Percentiles rank a stretch among this genome's conserved stretches.
Evolutionary conservation across 2,888 invertebrate species (phyloP).

Genomic region (Andrena bucephala): DNA sequence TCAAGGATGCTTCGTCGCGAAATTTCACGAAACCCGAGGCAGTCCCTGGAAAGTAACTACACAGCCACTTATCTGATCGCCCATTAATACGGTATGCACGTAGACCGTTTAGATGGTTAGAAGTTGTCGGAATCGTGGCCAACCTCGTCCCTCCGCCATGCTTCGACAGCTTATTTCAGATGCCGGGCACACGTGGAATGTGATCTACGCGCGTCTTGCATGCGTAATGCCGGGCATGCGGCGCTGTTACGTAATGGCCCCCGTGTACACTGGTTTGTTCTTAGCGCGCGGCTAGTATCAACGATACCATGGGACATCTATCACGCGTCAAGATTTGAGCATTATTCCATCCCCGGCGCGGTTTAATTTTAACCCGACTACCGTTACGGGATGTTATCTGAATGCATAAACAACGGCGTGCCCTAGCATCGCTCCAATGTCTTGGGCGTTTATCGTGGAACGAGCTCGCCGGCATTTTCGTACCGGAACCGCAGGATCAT

Average conservation of each 20-base stretch:
- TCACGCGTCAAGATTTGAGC: conserved; percentile 26
- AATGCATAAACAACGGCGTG: conserved; percentile 36
- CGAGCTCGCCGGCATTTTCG: not conserved
- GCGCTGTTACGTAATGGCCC: conserved; percentile 48
- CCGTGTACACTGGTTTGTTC: conserved; percentile 1
- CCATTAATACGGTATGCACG: not conserved
- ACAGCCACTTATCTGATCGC: not conserved
- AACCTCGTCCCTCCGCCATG: not conserved
- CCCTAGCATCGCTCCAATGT: not conserved
- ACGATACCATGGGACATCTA: conserved; percentile 7
- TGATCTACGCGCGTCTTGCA: conserved; percentile 57
- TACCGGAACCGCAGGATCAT: conserved; percentile 31
- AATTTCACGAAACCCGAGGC: not conserved
- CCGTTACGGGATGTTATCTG: conserved; percentile 48
- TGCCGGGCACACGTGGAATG: conserved; percentile 55
- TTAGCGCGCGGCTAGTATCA: conserved; percentile 21
- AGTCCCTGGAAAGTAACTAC: not conserved
- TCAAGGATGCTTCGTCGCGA: conserved; percentile 1
- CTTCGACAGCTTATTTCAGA: conserved; percentile 37
- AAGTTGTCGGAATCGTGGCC: conserved; percentile 23
- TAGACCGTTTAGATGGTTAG: not conserved
- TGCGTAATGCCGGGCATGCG: conserved; percentile 40
- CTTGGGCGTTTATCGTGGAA: conserved; percentile 24
- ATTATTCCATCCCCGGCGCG: not conserved
- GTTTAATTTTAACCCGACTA: conserved; percentile 44